These are phyloP conservation scores for Temnopleurus reevesii DNA, from an alignment of 53 echinoderm and acorn worm species.

Conservation along the genomic window DNA sequence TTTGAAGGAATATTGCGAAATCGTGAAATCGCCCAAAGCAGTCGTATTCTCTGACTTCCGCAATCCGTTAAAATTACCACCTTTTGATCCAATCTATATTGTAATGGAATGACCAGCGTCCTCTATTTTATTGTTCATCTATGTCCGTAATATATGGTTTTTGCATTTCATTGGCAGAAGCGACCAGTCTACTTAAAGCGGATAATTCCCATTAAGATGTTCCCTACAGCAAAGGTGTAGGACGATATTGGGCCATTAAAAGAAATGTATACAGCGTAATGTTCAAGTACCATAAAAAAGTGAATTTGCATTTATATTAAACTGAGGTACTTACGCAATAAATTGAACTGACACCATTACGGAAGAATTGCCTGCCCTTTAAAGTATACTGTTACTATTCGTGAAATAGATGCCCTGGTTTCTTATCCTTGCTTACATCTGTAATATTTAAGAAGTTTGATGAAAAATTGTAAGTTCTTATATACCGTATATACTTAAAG, in stretches of 20 bases:
- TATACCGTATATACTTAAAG: no score
- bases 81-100: not conserved
- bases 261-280: not conserved
- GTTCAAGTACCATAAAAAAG: not conserved
- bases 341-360: not conserved
- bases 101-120: not conserved
- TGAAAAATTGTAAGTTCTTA: no score
- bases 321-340: not conserved
- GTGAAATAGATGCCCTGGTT: no score
- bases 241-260: not conserved
- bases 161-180: not conserved
- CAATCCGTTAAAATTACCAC: no score
- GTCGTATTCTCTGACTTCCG: no score
- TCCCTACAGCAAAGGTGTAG: conserved; percentile 5
- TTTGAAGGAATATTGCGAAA: no score
- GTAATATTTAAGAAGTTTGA: no score
- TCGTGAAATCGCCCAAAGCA: no score
- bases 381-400: no score
- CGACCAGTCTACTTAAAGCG: not conserved
- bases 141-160: not conserved
- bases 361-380: not conserved
- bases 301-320: conserved; percentile 25
- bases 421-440: no score
- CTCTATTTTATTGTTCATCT: not conserved
- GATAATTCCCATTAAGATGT: not conserved